phyloP scores from a whole-genome alignment of 1,140 invertebrate genomes.

The Wasmannia auropunctata region DNA sequence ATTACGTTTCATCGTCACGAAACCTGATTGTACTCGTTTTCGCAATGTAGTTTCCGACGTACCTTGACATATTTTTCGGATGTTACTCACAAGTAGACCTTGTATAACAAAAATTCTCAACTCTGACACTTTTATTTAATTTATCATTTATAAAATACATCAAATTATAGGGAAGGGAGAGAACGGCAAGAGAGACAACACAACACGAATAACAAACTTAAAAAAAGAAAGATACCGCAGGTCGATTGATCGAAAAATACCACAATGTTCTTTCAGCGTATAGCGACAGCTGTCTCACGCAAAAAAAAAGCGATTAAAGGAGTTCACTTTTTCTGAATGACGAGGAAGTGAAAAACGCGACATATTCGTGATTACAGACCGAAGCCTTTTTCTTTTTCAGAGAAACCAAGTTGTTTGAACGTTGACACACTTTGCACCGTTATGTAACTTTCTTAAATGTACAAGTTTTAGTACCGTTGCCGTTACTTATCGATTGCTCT shows the following conservation, averaged over 20 bases:
- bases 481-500: background rate
- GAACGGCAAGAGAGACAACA: background rate
- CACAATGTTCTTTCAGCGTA: constrained; percentile 19
- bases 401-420: constrained; percentile 7
- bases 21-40: background rate
- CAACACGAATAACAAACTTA: constrained; percentile 2
- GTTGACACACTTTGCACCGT: constrained; percentile 18
- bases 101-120: background rate
- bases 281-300: background rate
- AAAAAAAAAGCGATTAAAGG: constrained; percentile 27
- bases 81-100: background rate
- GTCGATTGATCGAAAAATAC: constrained; percentile 5
- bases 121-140: background rate
- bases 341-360: constrained; percentile 17
- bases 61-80: background rate
- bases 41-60: background rate
- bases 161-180: background rate
- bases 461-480: background rate
- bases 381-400: constrained; percentile 17
- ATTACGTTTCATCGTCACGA: background rate
- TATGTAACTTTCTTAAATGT: constrained; percentile 15
- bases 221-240: background rate
- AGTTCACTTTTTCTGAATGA: constrained; percentile 29
- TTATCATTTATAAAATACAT: background rate
- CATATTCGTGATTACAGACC: constrained; percentile 16